A percentile compares a stretch with the other conserved stretches of the same genome.
These are phyloP conservation scores for Corynorhinus townsendii DNA, from an alignment of 2,113 vertebrate genomes.

Conservation along the genomic window DNA sequence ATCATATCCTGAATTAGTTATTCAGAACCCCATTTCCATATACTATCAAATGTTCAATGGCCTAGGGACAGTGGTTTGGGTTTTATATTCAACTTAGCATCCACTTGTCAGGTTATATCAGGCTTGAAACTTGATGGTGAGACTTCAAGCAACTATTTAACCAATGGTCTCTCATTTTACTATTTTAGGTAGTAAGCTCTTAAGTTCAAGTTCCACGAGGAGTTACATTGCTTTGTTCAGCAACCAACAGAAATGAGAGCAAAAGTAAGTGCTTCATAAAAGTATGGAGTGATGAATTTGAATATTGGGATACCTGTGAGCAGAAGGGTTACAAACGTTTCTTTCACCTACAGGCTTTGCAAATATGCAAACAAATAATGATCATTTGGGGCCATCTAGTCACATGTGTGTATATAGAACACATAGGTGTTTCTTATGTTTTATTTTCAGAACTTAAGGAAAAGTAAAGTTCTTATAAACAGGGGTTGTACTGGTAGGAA, in stretches of 20 bases:
- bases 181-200: not conserved
- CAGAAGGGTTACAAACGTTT: not conserved
- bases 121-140: slow-evolving; percentile 41
- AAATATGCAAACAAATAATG: not conserved
- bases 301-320: not conserved
- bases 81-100: slow-evolving; percentile 42
- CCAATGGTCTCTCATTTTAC: not conserved
- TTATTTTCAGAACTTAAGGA: slow-evolving; percentile 18
- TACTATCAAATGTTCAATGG: slow-evolving; percentile 37
- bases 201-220: not conserved
- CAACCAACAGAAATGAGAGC: not conserved
- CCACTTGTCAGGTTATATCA: slow-evolving; percentile 32
- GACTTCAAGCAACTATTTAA: slow-evolving; percentile 28
- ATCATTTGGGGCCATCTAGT: not conserved
- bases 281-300: not conserved
- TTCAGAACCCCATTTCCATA: slow-evolving; percentile 10
- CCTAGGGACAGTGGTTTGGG: slow-evolving; percentile 24
- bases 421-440: not conserved
- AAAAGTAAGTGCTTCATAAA: not conserved
- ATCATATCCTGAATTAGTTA: not conserved
- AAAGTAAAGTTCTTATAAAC: not conserved
- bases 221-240: not conserved
- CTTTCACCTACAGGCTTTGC: not conserved
- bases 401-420: not conserved
- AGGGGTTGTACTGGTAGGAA: not conserved